Conservation (phyloP, 1,140 invertebrate species). For the Orussus abietinus region DNA sequence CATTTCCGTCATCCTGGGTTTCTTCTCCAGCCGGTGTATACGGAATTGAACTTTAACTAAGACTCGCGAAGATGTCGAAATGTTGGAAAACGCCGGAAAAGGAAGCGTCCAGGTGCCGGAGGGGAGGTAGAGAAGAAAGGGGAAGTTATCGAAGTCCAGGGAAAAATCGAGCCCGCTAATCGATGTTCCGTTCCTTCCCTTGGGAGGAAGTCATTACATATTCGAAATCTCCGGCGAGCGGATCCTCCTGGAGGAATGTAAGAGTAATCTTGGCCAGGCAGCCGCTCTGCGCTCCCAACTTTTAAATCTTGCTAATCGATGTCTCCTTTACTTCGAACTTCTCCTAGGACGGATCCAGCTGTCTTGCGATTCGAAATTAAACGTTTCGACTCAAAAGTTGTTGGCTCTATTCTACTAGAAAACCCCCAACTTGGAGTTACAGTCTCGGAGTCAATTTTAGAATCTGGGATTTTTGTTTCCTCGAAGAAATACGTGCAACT, state of each 20-base stretch:
- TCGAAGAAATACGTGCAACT: no score
- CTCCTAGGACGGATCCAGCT: conserved; percentile 9
- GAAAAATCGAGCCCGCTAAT: background rate
- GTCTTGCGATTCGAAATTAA: no score
- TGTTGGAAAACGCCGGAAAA: no score
- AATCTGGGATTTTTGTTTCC: no score
- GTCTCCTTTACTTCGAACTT: conserved; percentile 23
- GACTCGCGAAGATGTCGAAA: background rate
- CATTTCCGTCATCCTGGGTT: conserved; percentile 7
- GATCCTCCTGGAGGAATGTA: no score
- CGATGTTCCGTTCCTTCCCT: background rate
- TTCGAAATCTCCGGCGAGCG: background rate
- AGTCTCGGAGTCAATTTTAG: no score
- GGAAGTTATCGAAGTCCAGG: background rate
- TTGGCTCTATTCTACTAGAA: no score
- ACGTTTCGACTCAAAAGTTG: no score
- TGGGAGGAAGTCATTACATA: background rate
- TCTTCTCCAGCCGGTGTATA: conserved; percentile 5
- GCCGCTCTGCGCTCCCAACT: no score
- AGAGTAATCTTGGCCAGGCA: no score
- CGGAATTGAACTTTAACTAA: conserved; percentile 14
- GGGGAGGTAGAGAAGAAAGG: background rate
- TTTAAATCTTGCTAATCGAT: conserved; percentile 26
- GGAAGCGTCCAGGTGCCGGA: no score
- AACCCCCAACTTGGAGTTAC: no score